phyloP scores from a whole-genome alignment of 2,888 invertebrate genomes.

The Electrophaes corylata region DNA sequence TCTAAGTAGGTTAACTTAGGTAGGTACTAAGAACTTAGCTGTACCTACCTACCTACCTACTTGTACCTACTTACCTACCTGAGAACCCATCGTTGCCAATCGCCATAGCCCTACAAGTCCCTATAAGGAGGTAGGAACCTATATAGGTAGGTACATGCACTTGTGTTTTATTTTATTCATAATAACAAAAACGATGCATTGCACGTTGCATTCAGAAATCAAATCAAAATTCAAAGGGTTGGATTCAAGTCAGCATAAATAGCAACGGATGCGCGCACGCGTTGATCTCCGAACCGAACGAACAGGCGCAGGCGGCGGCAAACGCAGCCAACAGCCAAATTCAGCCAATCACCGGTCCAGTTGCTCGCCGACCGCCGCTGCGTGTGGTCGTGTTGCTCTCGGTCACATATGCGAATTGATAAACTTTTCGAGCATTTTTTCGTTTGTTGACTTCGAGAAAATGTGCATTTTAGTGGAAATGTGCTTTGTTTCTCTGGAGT shows the following conservation, averaged over 20 bases:
- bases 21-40: too few relatives aligned
- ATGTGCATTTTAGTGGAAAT: slow-evolving; percentile 72
- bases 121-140: too few relatives aligned
- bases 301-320: slow-evolving; percentile 8
- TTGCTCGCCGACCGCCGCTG: slow-evolving; percentile 56
- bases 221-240: slow-evolving; percentile 27
- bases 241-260: slow-evolving; percentile 30
- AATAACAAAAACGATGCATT: background rate
- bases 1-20: too few relatives aligned
- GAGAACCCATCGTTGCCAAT: too few relatives aligned
- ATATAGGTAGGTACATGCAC: background rate
- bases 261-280: slow-evolving; percentile 52
- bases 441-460: slow-evolving; percentile 55
- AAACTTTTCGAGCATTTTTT: slow-evolving; percentile 45
- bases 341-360: slow-evolving; percentile 63
- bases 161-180: background rate
- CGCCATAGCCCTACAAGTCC: too few relatives aligned
- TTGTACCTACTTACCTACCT: too few relatives aligned
- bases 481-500: slow-evolving; percentile 60
- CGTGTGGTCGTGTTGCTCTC: slow-evolving; percentile 51
- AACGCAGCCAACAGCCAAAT: slow-evolving; percentile 2
- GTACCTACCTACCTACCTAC: too few relatives aligned
- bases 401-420: slow-evolving; percentile 58
- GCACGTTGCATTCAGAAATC: slow-evolving; percentile 17
- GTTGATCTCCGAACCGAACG: slow-evolving; percentile 42